Conservation (phyloP, 2,888 invertebrate species). For the Pristionchus exspectatus region DNA sequence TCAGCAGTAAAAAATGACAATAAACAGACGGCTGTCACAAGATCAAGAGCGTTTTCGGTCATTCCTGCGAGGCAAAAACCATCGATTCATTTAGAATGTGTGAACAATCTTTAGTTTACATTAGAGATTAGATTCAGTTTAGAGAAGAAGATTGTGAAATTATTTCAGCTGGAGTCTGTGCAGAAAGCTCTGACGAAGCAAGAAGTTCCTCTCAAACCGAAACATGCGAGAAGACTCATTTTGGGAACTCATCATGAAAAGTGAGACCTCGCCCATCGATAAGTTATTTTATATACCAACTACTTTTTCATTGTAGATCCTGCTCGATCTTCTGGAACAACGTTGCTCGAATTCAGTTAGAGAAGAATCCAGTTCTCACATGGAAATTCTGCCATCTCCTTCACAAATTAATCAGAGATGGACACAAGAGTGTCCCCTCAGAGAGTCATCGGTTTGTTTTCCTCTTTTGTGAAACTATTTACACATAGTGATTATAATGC, state of each 20-base stretch:
- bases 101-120: slow-evolving; percentile 4
- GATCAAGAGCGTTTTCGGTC: neutral
- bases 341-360: slow-evolving; percentile 86
- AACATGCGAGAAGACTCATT: slow-evolving; percentile 89
- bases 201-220: slow-evolving; percentile 96
- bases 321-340: slow-evolving; percentile 91
- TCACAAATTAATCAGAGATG: slow-evolving; percentile 95
- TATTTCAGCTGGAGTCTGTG: slow-evolving; percentile 87
- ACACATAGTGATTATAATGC: neutral
- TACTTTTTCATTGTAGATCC: slow-evolving; percentile 55
- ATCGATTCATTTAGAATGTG: neutral
- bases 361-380: slow-evolving; percentile 94
- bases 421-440: slow-evolving; percentile 84
- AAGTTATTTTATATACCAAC: too few relatives aligned
- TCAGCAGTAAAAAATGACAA: slow-evolving; percentile 3
- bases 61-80: neutral
- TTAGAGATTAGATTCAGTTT: neutral
- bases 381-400: slow-evolving; percentile 99
- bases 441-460: slow-evolving; percentile 61
- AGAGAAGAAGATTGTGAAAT: neutral
- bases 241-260: slow-evolving; percentile 78
- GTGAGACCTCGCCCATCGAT: slow-evolving; percentile 56
- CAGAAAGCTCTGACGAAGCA: slow-evolving; percentile 93
- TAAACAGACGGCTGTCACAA: neutral
- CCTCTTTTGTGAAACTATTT: neutral